Conservation (phyloP, 2,888 invertebrate species). For the Clepsis dumicolana region DNA sequence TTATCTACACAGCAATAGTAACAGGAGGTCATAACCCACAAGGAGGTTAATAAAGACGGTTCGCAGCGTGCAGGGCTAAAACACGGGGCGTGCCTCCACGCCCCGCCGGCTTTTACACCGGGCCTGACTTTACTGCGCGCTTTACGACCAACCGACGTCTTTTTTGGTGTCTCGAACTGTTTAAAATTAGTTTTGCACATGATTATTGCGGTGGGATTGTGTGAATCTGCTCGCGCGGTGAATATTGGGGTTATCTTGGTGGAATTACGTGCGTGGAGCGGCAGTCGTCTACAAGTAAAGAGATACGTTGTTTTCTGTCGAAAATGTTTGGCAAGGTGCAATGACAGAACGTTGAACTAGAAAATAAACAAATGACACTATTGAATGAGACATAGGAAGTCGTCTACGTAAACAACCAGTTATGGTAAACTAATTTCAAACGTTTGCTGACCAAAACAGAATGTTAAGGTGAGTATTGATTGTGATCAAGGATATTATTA, state of each 20-base stretch:
- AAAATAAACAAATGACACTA: neutral
- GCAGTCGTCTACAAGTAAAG: neutral
- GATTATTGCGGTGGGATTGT: conserved; percentile 40
- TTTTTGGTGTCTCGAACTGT: conserved; percentile 71
- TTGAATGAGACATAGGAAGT: too few relatives aligned
- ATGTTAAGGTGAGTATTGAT: conserved; percentile 2
- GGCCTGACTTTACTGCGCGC: conserved; percentile 70
- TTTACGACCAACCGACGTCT: conserved; percentile 70
- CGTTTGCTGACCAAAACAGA: neutral
- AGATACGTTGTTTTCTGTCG: neutral
- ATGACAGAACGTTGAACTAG: neutral
- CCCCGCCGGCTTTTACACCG: conserved; percentile 69
- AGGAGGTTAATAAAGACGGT: conserved; percentile 77
- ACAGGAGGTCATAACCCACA: conserved; percentile 59
- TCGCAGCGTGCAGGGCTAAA: conserved; percentile 53
- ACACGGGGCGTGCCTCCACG: conserved; percentile 78
- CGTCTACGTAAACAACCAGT: neutral
- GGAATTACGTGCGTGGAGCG: neutral
- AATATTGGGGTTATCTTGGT: conserved; percentile 11
- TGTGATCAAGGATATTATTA: conserved; percentile 18
- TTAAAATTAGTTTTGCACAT: conserved; percentile 46
- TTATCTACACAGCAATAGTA: conserved; percentile 48
- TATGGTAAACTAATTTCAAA: neutral
- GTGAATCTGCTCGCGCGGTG: conserved; percentile 26
- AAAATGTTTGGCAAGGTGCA: neutral